Evolutionary conservation across 2,797 vertebrate genomes (phyloP).

Genomic region (Malacoctenus gilli): DNA sequence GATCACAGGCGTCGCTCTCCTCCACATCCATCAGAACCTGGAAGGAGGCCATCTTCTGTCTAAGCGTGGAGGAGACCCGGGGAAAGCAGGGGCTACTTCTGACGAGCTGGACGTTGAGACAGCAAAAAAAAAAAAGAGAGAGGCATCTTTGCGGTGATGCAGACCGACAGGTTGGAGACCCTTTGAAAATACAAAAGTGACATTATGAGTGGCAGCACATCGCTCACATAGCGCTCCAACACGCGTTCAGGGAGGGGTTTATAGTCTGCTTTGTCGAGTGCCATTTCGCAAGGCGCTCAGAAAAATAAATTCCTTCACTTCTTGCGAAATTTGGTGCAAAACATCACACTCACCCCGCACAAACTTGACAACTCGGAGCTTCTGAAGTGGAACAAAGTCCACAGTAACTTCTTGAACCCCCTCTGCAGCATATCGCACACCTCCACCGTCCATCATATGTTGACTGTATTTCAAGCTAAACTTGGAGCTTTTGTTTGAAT

Average conservation of each 20-base stretch:
- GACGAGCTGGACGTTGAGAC: slow-evolving; percentile 64
- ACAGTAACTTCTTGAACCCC: slow-evolving; percentile 26
- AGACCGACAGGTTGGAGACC: slow-evolving; percentile 44
- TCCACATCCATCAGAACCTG: slow-evolving; percentile 78
- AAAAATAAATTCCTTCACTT: background rate
- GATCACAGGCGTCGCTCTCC: slow-evolving; percentile 66
- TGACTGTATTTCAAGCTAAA: background rate
- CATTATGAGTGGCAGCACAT: slow-evolving; percentile 36
- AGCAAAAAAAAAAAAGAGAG: slow-evolving; percentile 18
- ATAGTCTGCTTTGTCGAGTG: background rate
- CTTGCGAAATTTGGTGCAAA: background rate
- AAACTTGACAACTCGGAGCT: background rate
- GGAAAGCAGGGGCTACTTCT: slow-evolving; percentile 68
- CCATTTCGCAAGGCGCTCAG: background rate
- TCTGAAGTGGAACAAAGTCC: background rate
- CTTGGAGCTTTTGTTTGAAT: background rate
- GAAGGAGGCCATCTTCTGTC: slow-evolving; percentile 83
- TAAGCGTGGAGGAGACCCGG: slow-evolving; percentile 70
- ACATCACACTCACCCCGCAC: slow-evolving; percentile 15
- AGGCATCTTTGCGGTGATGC: slow-evolving; percentile 52
- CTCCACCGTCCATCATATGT: background rate
- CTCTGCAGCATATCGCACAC: slow-evolving; percentile 14
- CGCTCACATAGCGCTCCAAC: background rate
- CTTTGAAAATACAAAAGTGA: slow-evolving; percentile 46
- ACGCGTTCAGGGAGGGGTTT: slow-evolving; percentile 10